Evolutionary conservation across 2,797 vertebrate genomes (phyloP).

Genomic region (Tragelaphus oryx): DNA sequence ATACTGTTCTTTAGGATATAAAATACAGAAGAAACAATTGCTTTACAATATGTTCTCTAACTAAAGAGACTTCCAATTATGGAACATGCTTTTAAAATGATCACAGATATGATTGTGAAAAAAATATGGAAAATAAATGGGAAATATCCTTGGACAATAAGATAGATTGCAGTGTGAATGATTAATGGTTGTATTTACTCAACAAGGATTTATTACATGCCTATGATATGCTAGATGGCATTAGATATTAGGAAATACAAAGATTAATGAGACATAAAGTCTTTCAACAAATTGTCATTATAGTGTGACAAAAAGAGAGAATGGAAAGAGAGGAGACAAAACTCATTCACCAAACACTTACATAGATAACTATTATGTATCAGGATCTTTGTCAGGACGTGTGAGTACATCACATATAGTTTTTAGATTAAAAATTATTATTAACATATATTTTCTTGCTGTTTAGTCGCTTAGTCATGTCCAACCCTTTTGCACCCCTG

Average conservation of each 20-base stretch:
- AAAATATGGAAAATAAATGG: not conserved
- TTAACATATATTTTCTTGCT: not conserved
- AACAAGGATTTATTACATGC: not conserved
- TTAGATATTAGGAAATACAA: slow-evolving; percentile 25
- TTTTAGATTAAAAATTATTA: not conserved
- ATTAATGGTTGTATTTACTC: slow-evolving; percentile 25
- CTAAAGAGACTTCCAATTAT: not conserved
- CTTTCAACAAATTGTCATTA: slow-evolving; percentile 15
- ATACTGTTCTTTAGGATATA: not conserved
- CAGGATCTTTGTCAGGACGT: not conserved
- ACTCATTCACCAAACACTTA: not conserved
- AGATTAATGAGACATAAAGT: slow-evolving; percentile 9
- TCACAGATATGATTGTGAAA: not conserved
- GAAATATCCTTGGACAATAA: not conserved
- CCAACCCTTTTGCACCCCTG: not conserved
- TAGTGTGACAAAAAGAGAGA: not conserved
- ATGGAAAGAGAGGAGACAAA: not conserved
- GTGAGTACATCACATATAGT: not conserved
- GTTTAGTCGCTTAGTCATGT: not conserved
- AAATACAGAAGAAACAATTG: not conserved
- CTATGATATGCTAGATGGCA: not conserved
- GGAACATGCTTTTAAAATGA: not conserved
- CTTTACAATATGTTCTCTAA: not conserved
- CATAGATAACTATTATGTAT: not conserved
- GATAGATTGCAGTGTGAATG: slow-evolving; percentile 6